These are phyloP conservation scores for Tholera decimalis DNA, from an alignment of 2,888 invertebrate species.

Conservation along the genomic window DNA sequence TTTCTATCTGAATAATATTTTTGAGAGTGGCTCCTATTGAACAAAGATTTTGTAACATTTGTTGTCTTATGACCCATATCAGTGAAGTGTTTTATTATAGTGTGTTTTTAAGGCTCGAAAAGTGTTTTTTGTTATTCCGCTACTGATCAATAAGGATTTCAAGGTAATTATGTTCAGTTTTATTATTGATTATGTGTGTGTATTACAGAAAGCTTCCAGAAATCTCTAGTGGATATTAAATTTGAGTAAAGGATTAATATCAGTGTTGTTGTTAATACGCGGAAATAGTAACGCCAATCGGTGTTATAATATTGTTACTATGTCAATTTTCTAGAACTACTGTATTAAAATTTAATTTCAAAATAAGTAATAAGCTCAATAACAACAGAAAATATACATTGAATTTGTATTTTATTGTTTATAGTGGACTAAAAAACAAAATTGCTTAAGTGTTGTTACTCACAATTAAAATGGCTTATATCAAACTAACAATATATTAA, in stretches of 20 bases:
- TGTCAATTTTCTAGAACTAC: not conserved
- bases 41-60: constrained; percentile 57
- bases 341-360: not conserved
- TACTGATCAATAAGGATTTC: constrained; percentile 19
- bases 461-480: no score
- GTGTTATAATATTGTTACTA: not conserved
- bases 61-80: constrained; percentile 55
- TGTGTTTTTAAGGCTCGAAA: constrained; percentile 43
- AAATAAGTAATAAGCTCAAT: no score
- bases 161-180: constrained; percentile 44
- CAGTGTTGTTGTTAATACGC: constrained; percentile 32
- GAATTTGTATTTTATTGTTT: no score
- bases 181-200: not conserved
- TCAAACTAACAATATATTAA: no score
- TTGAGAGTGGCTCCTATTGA: constrained; percentile 61
- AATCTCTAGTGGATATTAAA: not conserved
- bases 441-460: no score
- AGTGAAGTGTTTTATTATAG: constrained; percentile 44
- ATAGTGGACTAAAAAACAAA: no score
- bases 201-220: not conserved
- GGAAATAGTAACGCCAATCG: not conserved
- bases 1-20: constrained; percentile 70
- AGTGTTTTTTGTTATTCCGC: constrained; percentile 41
- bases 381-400: no score
- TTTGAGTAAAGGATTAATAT: not conserved